These are phyloP conservation scores for Andrena hattorfiana DNA, from an alignment of 2,888 invertebrate species.

Conservation along the genomic window DNA sequence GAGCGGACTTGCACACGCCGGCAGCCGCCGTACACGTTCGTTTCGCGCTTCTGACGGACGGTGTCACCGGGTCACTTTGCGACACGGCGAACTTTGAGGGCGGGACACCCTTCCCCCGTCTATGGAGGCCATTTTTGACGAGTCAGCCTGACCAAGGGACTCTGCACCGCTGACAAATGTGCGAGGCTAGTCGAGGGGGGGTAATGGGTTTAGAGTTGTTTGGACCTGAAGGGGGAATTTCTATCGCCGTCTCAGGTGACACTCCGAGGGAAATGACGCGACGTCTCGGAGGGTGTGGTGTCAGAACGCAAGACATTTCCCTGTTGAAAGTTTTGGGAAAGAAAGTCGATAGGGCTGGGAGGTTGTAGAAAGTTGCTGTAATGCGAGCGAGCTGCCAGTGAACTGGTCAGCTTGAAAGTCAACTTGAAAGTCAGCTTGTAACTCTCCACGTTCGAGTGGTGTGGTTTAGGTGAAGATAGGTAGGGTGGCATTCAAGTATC, in stretches of 20 bases:
- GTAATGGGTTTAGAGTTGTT: slow-evolving; percentile 40
- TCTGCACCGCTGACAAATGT: not conserved
- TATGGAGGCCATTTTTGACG: not conserved
- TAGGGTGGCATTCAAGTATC: not conserved
- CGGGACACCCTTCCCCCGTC: not conserved
- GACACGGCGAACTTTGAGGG: not conserved
- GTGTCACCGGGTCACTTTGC: slow-evolving; percentile 56
- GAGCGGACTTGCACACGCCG: slow-evolving; percentile 11
- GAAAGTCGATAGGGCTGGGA: slow-evolving; percentile 13
- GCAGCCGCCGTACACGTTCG: slow-evolving; percentile 10
- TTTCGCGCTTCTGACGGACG: slow-evolving; percentile 47
- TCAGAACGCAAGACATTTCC: not conserved
- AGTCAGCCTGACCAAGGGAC: slow-evolving; percentile 5
- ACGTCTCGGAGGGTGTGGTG: slow-evolving; percentile 9
- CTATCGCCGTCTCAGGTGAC: not conserved
- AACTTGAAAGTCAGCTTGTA: not conserved
- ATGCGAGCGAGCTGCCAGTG: not conserved
- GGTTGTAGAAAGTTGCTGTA: not conserved
- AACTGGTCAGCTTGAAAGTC: not conserved
- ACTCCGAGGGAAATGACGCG: slow-evolving; percentile 3
- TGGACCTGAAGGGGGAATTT: not conserved
- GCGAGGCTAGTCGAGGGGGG: not conserved
- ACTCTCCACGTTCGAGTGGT: not conserved
- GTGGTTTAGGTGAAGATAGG: not conserved
- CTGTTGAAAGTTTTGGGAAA: slow-evolving; percentile 5